A percentile compares a stretch with the other conserved stretches of the same genome.
phyloP scores from a whole-genome alignment of 1,140 invertebrate species.

The Drosophila subpulchrella region DNA sequence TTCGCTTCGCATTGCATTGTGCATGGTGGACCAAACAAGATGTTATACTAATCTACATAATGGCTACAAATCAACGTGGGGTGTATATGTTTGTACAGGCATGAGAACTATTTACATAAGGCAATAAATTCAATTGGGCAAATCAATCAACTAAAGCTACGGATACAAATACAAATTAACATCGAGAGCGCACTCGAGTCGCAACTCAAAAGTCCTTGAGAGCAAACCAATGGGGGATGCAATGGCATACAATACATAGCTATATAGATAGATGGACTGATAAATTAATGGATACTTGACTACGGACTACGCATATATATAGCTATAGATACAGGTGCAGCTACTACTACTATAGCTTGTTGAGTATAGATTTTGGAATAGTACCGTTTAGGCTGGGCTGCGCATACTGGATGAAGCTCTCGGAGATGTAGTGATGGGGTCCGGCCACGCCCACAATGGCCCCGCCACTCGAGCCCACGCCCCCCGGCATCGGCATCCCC shows the following conservation, averaged over 20 bases:
- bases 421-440: slow-evolving; percentile 84
- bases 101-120: slow-evolving; percentile 33
- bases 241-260: slow-evolving; percentile 14
- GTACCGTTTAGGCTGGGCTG: slow-evolving; percentile 85
- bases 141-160: slow-evolving; percentile 69
- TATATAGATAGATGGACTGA: slow-evolving; percentile 4
- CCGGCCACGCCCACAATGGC: slow-evolving; percentile 67
- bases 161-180: slow-evolving; percentile 58
- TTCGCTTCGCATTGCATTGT: slow-evolving; percentile 34
- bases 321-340: slow-evolving; percentile 11
- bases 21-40: slow-evolving; percentile 8
- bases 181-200: slow-evolving; percentile 43
- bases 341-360: slow-evolving; percentile 66
- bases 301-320: slow-evolving; percentile 21
- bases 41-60: slow-evolving; percentile 50
- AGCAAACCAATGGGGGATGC: slow-evolving; percentile 53
- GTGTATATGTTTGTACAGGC: slow-evolving; percentile 22
- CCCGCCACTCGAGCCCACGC: slow-evolving; percentile 34
- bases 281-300: slow-evolving; percentile 42
- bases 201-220: slow-evolving; percentile 51
- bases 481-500: slow-evolving; percentile 7
- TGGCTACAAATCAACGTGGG: slow-evolving; percentile 9
- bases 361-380: slow-evolving; percentile 84
- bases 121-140: slow-evolving; percentile 54
- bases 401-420: slow-evolving; percentile 84